Evolutionary conservation across 2,113 vertebrate genomes (phyloP).

Genomic region (Lepus americanus): DNA sequence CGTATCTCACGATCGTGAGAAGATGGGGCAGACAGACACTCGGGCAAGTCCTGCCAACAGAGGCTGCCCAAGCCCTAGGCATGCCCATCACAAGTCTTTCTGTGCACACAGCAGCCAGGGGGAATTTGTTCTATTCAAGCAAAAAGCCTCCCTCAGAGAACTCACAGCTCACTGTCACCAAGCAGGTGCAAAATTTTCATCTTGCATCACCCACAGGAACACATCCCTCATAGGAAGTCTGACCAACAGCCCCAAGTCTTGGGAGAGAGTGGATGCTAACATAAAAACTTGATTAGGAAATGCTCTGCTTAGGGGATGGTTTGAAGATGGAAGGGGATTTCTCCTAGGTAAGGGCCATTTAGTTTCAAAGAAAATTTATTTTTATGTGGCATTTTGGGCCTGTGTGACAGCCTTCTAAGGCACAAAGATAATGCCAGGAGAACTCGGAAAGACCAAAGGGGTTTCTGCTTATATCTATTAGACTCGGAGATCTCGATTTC

Average conservation of each 20-base stretch:
- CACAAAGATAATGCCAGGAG: not conserved
- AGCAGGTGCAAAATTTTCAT: not conserved
- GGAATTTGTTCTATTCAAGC: not conserved
- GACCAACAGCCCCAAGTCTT: not conserved
- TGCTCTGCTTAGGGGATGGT: not conserved
- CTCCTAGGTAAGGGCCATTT: not conserved
- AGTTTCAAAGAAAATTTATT: not conserved
- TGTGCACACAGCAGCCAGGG: not conserved
- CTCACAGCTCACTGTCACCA: rapidly evolving
- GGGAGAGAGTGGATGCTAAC: not conserved
- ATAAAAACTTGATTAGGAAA: not conserved
- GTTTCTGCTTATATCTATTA: not conserved
- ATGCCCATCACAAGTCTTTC: not conserved
- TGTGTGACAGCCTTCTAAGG: not conserved
- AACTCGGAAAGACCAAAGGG: not conserved
- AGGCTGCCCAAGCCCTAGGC: rapidly evolving
- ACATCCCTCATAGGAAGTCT: rapidly evolving
- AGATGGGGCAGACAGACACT: not conserved
- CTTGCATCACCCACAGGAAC: not conserved
- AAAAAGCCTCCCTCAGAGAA: not conserved
- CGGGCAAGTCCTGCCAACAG: rapidly evolving
- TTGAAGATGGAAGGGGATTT: not conserved
- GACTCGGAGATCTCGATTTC: not conserved
- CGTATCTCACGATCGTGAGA: not conserved
- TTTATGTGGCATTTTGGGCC: not conserved